Percentiles rank a stretch among this genome's conserved stretches.
These are phyloP conservation scores for Carcharodon carcharias DNA, from an alignment of 2,797 vertebrate genomes.

Conservation along the genomic window DNA sequence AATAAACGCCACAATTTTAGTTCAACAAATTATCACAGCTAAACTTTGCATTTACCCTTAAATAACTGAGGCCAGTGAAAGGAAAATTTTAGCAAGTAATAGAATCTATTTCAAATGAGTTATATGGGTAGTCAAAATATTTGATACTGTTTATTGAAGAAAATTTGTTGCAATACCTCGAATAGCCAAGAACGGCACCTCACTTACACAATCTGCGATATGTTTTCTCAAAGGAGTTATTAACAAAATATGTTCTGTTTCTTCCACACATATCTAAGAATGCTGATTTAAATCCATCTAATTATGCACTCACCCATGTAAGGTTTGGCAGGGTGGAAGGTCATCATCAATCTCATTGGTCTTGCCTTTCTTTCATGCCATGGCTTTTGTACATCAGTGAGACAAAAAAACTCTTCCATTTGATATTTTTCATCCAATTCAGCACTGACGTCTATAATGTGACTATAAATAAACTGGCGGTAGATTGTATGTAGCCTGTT, in stretches of 20 bases:
- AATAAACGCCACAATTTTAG: neutral
- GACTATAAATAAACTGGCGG: conserved; percentile 34
- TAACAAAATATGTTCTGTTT: neutral
- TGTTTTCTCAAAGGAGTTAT: neutral
- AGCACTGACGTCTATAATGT: conserved; percentile 46
- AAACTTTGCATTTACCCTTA: neutral
- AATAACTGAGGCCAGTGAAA: no score
- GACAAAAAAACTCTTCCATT: conserved; percentile 53
- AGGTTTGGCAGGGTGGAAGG: conserved; percentile 49
- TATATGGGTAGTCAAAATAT: neutral
- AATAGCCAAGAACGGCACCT: neutral
- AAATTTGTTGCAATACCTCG: neutral
- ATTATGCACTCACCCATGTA: conserved; percentile 41
- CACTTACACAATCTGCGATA: neutral
- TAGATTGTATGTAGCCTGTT: conserved; percentile 32
- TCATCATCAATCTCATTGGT: conserved; percentile 56
- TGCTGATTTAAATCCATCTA: conserved; percentile 40
- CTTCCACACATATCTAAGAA: neutral
- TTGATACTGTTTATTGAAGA: neutral
- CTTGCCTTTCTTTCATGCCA: conserved; percentile 51
- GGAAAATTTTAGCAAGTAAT: neutral
- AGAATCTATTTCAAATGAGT: neutral
- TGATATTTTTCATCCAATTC: conserved; percentile 56
- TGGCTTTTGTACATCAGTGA: conserved; percentile 49
- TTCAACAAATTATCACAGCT: neutral